A percentile compares a stretch with the other conserved stretches of the same genome.
These are phyloP conservation scores for Isichthys henryi DNA, from an alignment of 2,113 vertebrate genomes.

Conservation along the genomic window DNA sequence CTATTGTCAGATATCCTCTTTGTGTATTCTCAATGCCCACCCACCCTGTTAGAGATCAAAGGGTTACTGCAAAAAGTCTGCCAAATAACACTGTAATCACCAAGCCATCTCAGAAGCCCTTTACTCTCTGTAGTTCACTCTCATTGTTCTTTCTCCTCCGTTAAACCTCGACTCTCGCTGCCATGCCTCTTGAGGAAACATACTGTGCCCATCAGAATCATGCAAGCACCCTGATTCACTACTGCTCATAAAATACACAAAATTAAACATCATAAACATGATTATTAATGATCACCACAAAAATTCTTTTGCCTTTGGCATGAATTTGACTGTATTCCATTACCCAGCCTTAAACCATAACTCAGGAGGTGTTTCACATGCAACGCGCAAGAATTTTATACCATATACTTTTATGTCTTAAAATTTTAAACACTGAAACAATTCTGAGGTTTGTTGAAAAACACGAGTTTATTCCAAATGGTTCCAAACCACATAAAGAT, in stretches of 20 bases:
- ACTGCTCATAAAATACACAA: conserved; percentile 48
- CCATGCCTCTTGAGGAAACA: neutral
- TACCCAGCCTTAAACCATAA: conserved; percentile 27
- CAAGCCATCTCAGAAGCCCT: neutral
- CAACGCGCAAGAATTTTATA: conserved; percentile 33
- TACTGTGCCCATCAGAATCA: conserved; percentile 19
- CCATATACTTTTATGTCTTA: neutral
- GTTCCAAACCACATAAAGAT: conserved; percentile 28
- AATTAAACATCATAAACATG: conserved; percentile 35
- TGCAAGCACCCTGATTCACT: conserved; percentile 23
- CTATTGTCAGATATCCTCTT: neutral
- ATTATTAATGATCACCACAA: conserved; percentile 44
- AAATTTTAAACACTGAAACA: conserved; percentile 15
- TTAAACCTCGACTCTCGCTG: neutral
- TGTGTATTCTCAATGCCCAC: neutral
- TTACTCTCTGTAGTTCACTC: neutral
- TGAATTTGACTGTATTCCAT: conserved; percentile 28
- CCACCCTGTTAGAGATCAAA: neutral
- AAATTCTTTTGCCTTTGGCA: conserved; percentile 36
- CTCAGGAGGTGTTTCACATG: conserved; percentile 30
- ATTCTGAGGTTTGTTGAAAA: conserved; percentile 29
- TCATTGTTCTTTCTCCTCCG: neutral
- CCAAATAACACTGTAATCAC: neutral
- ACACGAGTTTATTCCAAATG: neutral
- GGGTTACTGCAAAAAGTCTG: neutral